Percentiles rank a stretch among this genome's conserved stretches.
Conservation (phyloP, 2,113 vertebrate genomes). For the Aplodontia rufa region DNA sequence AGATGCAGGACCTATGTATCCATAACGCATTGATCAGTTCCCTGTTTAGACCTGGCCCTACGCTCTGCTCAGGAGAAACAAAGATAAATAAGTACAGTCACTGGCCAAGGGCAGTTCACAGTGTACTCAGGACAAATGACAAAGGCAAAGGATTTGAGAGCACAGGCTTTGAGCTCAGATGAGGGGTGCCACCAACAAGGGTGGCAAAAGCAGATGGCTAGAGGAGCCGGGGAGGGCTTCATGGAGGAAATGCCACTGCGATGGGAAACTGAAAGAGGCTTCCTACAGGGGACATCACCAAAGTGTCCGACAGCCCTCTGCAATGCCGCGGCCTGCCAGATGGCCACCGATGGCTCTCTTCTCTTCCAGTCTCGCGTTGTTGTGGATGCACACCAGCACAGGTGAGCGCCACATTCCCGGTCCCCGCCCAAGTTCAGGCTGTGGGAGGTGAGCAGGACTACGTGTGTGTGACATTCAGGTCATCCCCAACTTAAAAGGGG, state of each 20-base stretch:
- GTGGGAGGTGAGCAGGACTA: neutral
- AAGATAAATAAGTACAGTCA: neutral
- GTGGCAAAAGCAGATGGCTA: too few species aligned
- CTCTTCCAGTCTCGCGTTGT: fast-evolving
- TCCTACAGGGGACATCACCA: neutral
- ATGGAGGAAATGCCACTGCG: neutral
- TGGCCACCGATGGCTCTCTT: neutral
- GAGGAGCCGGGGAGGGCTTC: neutral
- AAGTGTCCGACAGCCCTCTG: fast-evolving
- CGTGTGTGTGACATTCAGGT: neutral
- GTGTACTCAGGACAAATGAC: neutral
- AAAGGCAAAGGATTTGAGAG: fast-evolving
- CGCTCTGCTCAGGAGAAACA: neutral
- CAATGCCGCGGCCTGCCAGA: too few species aligned
- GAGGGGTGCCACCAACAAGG: neutral
- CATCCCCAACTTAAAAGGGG: neutral
- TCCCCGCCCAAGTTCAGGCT: neutral
- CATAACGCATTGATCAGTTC: too few species aligned
- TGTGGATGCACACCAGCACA: neutral
- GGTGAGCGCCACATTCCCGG: neutral
- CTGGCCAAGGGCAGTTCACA: neutral
- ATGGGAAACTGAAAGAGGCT: neutral
- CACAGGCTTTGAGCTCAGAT: neutral
- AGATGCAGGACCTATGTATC: neutral
- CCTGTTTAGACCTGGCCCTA: neutral